These are phyloP conservation scores for Lemur catta DNA, from an alignment of 2,797 vertebrate species.

Conservation along the genomic window DNA sequence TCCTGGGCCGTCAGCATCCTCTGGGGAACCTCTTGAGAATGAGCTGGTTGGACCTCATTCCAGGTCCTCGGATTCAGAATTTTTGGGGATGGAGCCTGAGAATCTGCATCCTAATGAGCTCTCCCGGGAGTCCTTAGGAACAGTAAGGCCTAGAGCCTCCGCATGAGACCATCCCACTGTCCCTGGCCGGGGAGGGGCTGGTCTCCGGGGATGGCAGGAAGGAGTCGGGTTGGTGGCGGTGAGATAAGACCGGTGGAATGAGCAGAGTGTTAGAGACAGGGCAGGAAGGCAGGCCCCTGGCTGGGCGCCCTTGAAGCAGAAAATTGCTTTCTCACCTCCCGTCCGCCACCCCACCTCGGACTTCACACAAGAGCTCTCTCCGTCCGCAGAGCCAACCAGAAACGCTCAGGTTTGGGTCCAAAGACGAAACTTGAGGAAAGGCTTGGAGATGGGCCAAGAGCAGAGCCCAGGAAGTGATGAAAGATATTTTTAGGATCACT, in stretches of 20 bases:
- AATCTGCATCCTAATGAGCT: neutral
- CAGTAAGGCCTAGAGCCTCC: neutral
- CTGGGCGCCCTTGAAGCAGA: slow-evolving; percentile 11
- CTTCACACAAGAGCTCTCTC: neutral
- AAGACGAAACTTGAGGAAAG: slow-evolving; percentile 55
- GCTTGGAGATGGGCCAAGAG: slow-evolving; percentile 48
- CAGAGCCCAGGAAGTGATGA: slow-evolving; percentile 41
- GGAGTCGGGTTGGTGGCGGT: neutral
- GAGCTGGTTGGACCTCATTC: neutral
- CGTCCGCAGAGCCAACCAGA: neutral
- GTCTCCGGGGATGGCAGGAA: slow-evolving; percentile 1
- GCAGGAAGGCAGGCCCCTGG: slow-evolving; percentile 17
- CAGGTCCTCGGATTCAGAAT: neutral
- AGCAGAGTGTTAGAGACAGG: neutral
- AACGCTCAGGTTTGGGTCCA: neutral
- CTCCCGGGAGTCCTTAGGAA: neutral
- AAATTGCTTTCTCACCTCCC: slow-evolving; percentile 25
- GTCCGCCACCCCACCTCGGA: neutral
- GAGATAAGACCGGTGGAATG: slow-evolving; percentile 41
- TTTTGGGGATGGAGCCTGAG: neutral
- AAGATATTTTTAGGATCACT: slow-evolving; percentile 66
- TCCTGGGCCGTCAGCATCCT: neutral
- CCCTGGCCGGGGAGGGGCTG: neutral
- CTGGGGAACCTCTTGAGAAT: neutral
- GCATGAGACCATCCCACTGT: neutral